These are phyloP conservation scores for Sebastes hopkinsi DNA, from an alignment of 2,797 vertebrate genomes.

Conservation along the genomic window DNA sequence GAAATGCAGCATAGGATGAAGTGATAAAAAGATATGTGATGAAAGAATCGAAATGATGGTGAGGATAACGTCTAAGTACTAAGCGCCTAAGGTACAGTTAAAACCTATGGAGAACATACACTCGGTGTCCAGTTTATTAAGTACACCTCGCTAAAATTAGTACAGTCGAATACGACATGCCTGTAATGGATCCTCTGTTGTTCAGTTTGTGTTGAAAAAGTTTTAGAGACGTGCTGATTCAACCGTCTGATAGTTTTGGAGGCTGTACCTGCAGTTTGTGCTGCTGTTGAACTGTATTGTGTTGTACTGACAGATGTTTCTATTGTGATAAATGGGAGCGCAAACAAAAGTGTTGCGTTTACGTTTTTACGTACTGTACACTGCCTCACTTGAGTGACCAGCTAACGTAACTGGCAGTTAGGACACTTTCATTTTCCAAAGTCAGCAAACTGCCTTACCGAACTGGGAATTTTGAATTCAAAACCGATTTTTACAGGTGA, in stretches of 20 bases:
- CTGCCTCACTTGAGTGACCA: too few species aligned
- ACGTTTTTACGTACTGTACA: too few species aligned
- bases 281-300: too few species aligned
- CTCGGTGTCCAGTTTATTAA: not conserved
- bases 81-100: not conserved
- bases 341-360: too few species aligned
- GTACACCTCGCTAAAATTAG: not conserved
- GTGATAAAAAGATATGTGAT: not conserved
- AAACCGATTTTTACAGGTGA: not conserved
- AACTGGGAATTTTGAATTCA: not conserved
- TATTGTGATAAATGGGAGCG: too few species aligned
- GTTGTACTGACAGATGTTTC: too few species aligned
- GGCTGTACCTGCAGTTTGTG: not conserved
- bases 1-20: not conserved
- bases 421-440: too few species aligned
- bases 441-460: not conserved
- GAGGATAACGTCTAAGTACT: not conserved
- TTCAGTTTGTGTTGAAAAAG: not conserved
- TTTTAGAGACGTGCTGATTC: not conserved
- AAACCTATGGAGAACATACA: not conserved
- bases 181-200: not conserved
- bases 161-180: too few species aligned
- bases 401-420: too few species aligned
- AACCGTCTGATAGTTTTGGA: not conserved
- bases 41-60: not conserved